Base-by-base conservation (phyloP, 1,140 invertebrate genomes). In the Littorina saxatilis region DNA sequence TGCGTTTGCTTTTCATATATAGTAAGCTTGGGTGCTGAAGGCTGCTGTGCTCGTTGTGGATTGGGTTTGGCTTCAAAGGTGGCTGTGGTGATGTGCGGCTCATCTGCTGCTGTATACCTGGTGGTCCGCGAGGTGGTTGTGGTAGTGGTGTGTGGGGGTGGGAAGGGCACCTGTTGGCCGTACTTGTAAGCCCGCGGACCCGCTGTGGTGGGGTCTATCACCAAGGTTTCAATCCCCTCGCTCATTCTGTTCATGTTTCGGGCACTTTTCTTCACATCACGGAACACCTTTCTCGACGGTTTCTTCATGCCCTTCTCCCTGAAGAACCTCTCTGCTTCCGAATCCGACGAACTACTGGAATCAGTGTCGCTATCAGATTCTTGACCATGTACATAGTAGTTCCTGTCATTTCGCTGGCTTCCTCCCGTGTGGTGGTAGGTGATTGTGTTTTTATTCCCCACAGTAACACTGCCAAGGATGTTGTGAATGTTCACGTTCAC, bases 401-500 rank as follows among this genome's bases (percentile, higher is more conserved):
- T 66, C 11, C 27, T 13, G 23, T 0, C 29, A 23, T 32, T 0
- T 1, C 35, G 27, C 5, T 9, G 9, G 7, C 27, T 1, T 27
- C 23, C 32, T 66, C 7, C 13, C 13, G 32, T 5, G 32, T 11
- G 32, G 39, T 72, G 35, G 4, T 72, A 35, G n/a, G 55, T 77
- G 13, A 61, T 20, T 37, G 52, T 77, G 75, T 61, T 61, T 9
- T 52, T 58, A n/a, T 55, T 61, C 1, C 32, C 55, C 20, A 61
- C 50, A 27, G 27, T 55, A 15, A 77, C 52, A 39, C 35, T 77
- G 1, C 75, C 75, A 13, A 27, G 11, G 55, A 77, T 61, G 7
- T 27, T 58, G 50, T 39, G 29, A 35, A 77, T 77, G 50, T 77
- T 77, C 11, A 77, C 75, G 15, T 61, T 77, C 9, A 61, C 35